A percentile compares a stretch with the other conserved stretches of the same genome.
These are phyloP conservation scores for Sphyrna mokarran DNA, from an alignment of 2,113 vertebrate species.

Conservation along the genomic window DNA sequence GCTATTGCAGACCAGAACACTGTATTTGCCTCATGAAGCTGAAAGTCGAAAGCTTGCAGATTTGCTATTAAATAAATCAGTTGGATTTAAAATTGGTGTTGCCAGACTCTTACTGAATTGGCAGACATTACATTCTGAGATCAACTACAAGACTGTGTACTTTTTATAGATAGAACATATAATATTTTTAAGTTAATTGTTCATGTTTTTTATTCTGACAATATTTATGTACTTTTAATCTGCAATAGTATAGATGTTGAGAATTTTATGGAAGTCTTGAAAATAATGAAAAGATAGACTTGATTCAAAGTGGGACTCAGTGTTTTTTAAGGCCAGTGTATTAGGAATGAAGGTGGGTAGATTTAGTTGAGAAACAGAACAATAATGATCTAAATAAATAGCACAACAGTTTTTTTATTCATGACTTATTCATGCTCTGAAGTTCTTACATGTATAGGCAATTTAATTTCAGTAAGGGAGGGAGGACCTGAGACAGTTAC, in stretches of 20 bases:
- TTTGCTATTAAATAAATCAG: too few species aligned
- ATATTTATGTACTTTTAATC: neutral
- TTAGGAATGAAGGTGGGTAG: neutral
- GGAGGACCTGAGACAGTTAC: neutral
- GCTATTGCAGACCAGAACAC: too few species aligned
- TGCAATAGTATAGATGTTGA: neutral
- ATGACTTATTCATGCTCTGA: neutral
- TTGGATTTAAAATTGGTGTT: too few species aligned
- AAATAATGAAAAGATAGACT: neutral
- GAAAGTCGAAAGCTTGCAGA: too few species aligned
- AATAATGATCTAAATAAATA: neutral
- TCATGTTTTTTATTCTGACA: neutral
- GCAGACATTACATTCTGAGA: neutral
- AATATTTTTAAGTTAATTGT: neutral
- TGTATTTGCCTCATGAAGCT: too few species aligned
- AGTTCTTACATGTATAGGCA: neutral
- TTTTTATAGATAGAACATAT: neutral
- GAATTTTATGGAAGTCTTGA: neutral
- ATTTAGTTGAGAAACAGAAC: neutral
- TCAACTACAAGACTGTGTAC: neutral
- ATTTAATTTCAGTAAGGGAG: neutral
- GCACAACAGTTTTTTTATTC: neutral
- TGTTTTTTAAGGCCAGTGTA: neutral
- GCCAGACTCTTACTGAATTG: too few species aligned
- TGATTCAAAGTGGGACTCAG: neutral